Base-by-base conservation (phyloP, 2,113 vertebrate species). In the Corythoichthys intestinalis region DNA sequence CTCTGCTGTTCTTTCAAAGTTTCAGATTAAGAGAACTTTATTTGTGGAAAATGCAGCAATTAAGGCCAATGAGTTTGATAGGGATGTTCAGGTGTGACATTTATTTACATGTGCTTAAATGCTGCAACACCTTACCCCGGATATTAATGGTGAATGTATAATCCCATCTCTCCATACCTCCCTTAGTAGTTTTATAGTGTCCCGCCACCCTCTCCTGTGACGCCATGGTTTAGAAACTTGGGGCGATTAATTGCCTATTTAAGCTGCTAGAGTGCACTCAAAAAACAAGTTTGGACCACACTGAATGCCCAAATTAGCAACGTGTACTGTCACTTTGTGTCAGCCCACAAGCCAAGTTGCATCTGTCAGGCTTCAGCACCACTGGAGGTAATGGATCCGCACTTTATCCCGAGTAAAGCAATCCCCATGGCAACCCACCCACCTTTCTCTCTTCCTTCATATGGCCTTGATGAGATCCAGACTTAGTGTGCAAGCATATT, bases 391-490 rank as follows among this genome's bases (percentile, higher is more conserved):
- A 90, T 85, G 82, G 84, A 86, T 79, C 68, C 63, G 49, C 72
- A 76, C 77, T 88, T 87, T 87, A 86, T 86, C 80, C 78, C 78
- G 72, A 80, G 82, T 81, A 85, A 82, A 81, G 53, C 82, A 73
- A 67, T 72, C 80, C 78, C 72, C 66, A 72, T 77, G 78, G 80
- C 82, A 76, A 81, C 82, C 78, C 75, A 79, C 76, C 84, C 78
- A 82, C 82, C 78, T 75, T 83, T 73, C 67, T 73, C 80, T 78
- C 72, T 88, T 82, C 86, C 85, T 79, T 85, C 80, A 92, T 90
- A 90, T 91, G 91, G 89, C 80, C 85, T 66, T 93, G 92, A 94
- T 92, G 91, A 89, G 90, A 92, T 90, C 83, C 93, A 94, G 93
- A 88, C 89, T 80, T 83, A 73, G 70, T 82, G 83, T 87, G 86